phyloP scores from a whole-genome alignment of 2,797 vertebrate genomes.

The Brachyrhaphis roseni region DNA sequence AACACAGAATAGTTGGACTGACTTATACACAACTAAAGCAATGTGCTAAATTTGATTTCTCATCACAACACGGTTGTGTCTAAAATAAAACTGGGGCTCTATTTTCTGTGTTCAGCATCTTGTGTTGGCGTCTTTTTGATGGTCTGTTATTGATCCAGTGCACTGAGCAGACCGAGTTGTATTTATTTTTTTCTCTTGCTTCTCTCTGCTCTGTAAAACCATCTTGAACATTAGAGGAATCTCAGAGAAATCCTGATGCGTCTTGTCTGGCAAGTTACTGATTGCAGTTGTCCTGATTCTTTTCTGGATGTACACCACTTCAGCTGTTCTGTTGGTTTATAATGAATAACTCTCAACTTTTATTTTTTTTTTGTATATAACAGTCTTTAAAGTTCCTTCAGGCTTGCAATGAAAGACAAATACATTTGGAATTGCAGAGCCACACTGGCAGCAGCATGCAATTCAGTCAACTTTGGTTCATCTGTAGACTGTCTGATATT shows the following conservation, averaged over 20 bases:
- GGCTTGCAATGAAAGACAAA: neutral
- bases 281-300: neutral
- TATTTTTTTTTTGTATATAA: neutral
- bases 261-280: neutral
- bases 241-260: neutral
- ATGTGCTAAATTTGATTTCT: neutral
- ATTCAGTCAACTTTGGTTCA: neutral
- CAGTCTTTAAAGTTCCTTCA: neutral
- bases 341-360: neutral
- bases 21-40: neutral
- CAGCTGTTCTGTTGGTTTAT: slow-evolving; percentile 4
- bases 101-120: neutral
- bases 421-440: neutral
- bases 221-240: neutral
- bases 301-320: neutral
- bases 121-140: neutral
- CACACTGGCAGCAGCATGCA: neutral
- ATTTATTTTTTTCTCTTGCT: neutral
- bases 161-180: neutral
- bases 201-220: neutral
- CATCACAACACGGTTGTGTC: neutral
- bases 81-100: neutral
- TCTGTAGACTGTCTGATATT: neutral
- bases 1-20: neutral
- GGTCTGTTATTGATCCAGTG: slow-evolving; percentile 1